phyloP scores from a whole-genome alignment of 2,797 vertebrate genomes.

The Crossoptilon crossoptilon region DNA sequence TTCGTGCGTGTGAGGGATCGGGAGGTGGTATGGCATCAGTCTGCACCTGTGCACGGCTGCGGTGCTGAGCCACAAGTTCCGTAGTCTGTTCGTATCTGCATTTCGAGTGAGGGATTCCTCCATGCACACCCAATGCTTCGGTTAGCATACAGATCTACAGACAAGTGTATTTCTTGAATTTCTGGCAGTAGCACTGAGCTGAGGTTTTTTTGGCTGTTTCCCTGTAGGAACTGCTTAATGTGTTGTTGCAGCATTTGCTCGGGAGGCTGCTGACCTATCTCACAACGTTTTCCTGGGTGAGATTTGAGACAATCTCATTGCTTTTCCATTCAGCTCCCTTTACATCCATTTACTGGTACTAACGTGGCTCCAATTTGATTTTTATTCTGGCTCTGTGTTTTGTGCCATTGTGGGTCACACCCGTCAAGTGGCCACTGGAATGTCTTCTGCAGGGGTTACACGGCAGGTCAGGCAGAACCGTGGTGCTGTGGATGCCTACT shows the following conservation, averaged over 20 bases:
- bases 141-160: background rate
- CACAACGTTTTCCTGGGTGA: background rate
- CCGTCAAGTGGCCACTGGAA: background rate
- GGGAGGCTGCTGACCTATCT: background rate
- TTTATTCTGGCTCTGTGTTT: background rate
- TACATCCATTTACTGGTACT: background rate
- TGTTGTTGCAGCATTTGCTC: background rate
- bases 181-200: background rate
- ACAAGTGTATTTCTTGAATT: background rate
- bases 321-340: background rate
- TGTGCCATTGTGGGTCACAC: constrained; percentile 41
- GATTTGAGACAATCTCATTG: background rate
- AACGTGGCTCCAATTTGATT: background rate
- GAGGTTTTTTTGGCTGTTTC: background rate
- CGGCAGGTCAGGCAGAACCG: background rate
- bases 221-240: background rate
- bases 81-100: background rate
- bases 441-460: background rate
- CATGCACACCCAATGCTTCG: background rate
- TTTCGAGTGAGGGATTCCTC: background rate
- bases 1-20: constrained; percentile 6
- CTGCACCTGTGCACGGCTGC: constrained; percentile 57
- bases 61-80: constrained; percentile 40
- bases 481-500: background rate
- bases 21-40: background rate